Percentiles rank a stretch among this genome's conserved stretches.
Evolutionary conservation across 2,888 invertebrate species (phyloP).

Genomic region (Beris chalybata): DNA sequence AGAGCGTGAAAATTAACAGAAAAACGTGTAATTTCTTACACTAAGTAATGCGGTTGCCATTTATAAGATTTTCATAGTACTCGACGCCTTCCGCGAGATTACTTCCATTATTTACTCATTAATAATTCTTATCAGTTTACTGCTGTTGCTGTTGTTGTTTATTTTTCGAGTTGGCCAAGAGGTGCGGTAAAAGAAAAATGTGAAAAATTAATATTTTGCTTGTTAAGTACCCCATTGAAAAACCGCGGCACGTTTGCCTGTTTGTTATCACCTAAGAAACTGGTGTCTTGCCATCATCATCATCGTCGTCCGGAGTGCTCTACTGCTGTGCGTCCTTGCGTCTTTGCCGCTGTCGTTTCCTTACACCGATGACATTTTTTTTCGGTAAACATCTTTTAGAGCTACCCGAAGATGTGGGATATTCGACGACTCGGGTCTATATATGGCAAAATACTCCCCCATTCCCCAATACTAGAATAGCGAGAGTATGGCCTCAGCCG

Average conservation of each 20-base stretch:
- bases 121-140: constrained; percentile 47
- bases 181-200: constrained; percentile 31
- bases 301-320: not conserved
- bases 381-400: constrained; percentile 1
- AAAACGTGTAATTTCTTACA: too few species aligned
- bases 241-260: constrained; percentile 38
- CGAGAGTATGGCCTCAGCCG: too few species aligned
- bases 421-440: not conserved
- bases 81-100: constrained; percentile 44
- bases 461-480: too few species aligned
- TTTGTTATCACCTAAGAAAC: constrained; percentile 37
- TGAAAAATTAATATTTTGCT: constrained; percentile 38
- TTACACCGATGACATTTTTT: not conserved
- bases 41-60: too few species aligned
- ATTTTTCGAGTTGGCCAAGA: not conserved
- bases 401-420: not conserved
- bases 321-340: not conserved
- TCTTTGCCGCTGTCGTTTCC: not conserved
- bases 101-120: constrained; percentile 49
- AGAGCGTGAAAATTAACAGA: too few species aligned
- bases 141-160: not conserved
- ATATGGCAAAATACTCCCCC: too few species aligned
- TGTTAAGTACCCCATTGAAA: constrained; percentile 38
- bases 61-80: too few species aligned
- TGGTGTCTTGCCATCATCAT: constrained; percentile 33